phyloP scores from a whole-genome alignment of 1,140 invertebrate genomes.

The Colletes latitarsis region DNA sequence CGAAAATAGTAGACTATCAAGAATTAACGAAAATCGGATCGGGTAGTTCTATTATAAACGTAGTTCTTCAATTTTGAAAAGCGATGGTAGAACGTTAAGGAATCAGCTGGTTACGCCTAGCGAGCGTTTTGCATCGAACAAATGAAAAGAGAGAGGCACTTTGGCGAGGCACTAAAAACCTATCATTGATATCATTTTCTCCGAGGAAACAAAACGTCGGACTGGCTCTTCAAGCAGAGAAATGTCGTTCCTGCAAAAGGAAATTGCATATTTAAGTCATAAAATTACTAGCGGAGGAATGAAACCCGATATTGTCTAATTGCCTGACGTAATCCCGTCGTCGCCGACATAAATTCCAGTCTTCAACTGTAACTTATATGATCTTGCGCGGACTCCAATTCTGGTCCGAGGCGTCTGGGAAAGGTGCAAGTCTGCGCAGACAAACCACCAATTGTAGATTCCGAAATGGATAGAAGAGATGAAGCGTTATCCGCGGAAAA shows the following conservation, averaged over 20 bases:
- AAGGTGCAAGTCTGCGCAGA: background rate
- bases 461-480: no score
- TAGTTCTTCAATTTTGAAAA: no score
- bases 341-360: background rate
- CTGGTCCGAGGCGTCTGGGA: background rate
- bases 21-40: no score
- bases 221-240: background rate
- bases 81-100: no score
- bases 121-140: no score
- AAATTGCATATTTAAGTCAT: background rate
- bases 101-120: no score
- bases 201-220: background rate
- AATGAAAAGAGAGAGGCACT: no score
- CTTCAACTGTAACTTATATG: no score
- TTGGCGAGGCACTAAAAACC: constrained; percentile 12
- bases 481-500: no score
- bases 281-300: background rate
- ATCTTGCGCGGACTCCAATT: background rate
- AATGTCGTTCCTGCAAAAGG: background rate
- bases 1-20: no score
- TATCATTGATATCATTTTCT: background rate
- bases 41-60: no score
- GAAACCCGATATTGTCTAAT: background rate
- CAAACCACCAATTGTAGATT: no score
- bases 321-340: background rate